Evolutionary conservation across 2,888 invertebrate species (phyloP).

Genomic region (Rhagophthalmus giganteus): DNA sequence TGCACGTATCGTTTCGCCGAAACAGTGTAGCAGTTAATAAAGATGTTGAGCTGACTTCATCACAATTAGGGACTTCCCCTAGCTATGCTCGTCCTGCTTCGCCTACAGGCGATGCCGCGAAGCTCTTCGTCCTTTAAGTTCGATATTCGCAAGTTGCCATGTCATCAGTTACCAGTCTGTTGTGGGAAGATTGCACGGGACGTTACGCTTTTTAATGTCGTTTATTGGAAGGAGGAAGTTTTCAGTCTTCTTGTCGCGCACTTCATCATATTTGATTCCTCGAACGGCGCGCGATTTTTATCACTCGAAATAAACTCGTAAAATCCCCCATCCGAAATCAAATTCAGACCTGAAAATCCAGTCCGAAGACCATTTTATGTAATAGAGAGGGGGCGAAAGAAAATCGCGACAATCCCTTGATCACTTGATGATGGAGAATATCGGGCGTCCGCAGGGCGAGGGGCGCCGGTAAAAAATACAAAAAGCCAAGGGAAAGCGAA

Average conservation of each 20-base stretch:
- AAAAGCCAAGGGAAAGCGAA: conserved; percentile 18
- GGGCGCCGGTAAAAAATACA: conserved; percentile 12
- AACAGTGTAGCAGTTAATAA: conserved; percentile 41
- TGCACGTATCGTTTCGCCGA: conserved; percentile 19
- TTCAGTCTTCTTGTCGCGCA: neutral
- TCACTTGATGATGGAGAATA: conserved; percentile 30
- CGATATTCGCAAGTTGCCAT: conserved; percentile 51
- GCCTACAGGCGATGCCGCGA: conserved; percentile 27
- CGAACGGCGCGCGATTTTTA: too few relatives aligned
- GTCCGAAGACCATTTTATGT: conserved; percentile 20
- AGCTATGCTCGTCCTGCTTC: conserved; percentile 27
- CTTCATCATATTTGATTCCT: too few relatives aligned
- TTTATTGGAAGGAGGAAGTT: conserved; percentile 14
- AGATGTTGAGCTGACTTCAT: conserved; percentile 45
- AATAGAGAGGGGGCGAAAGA: conserved; percentile 24
- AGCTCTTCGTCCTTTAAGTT: conserved; percentile 39
- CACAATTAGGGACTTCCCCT: conserved; percentile 41
- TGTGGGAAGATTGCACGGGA: conserved; percentile 46
- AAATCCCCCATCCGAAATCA: conserved; percentile 14
- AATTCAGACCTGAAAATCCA: conserved; percentile 20
- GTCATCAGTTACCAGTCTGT: conserved; percentile 47
- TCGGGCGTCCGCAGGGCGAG: conserved; percentile 16
- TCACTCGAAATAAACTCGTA: conserved; percentile 10
- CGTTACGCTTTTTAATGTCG: conserved; percentile 22
- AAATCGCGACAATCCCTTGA: conserved; percentile 32